Base-by-base conservation (phyloP, 2,888 invertebrate genomes). In the Linnaemya vulpina region DNA sequence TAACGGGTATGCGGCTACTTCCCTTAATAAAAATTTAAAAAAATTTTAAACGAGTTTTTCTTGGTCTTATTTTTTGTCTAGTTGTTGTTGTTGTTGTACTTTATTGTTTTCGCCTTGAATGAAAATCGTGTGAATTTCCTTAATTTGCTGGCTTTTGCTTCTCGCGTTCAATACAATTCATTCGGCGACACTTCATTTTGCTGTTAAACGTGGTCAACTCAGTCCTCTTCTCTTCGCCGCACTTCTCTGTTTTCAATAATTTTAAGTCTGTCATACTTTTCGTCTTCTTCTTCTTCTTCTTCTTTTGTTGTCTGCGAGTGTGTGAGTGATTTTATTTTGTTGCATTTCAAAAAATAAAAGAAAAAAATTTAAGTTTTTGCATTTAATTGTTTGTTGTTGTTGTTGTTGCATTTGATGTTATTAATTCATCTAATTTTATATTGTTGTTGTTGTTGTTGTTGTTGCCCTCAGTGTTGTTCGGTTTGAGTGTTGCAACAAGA, bases 71-170 rank as follows among this genome's bases (percentile, higher is more conserved):
- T 40, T 40, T 40, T 40, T 40, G 9, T 40, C 9, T 8, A 1
- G 38, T 40, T 40, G 15, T 63, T 76, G 40, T 17, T n/a, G 4
- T 17, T 22, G n/a, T 10, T 40, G 20, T 13, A 5, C 17, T 43
- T 43, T 62, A 43, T 75, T 63, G 22, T 25, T 70, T 68, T 83
- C 78, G 79, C 83, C 78, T 83, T 83, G 83, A 49, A n/a, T 79
- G 58, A 63, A 75, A 65, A 74, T 74, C 74, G 78, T 83, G 83
- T 79, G 83, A 83, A 83, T 70, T 79, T 83, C 17, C 62, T 25
- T 30, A 43, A 71, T 38, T 67, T 60, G 35, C 25, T 76, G 53
- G 4, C 25, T 46, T 46, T 53, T 60, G 46, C 20, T 22, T 30
- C 35, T n/a, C n/a, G n/a, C 62, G 38, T 63, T 53, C 38, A 55